phyloP scores from a whole-genome alignment of 2,113 vertebrate genomes.

The Mormoops blainvillei region DNA sequence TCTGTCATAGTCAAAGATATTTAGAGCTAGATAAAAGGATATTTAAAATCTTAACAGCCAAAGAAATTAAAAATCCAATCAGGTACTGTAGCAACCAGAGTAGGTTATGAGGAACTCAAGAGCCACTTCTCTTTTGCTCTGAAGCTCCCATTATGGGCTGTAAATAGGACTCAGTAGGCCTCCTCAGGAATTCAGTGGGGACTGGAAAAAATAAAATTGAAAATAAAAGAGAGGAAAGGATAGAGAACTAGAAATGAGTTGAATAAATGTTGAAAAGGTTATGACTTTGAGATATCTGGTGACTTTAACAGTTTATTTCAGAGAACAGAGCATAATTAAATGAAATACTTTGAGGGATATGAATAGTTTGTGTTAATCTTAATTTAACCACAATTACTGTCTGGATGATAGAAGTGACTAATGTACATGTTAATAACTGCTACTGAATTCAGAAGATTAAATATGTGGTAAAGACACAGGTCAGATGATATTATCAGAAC shows the following conservation, averaged over 20 bases:
- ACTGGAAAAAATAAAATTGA: not conserved
- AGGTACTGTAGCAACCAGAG: not conserved
- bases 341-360: not conserved
- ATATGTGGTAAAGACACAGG: not conserved
- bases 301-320: conserved; percentile 27
- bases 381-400: not conserved
- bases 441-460: not conserved
- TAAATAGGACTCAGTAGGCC: not conserved
- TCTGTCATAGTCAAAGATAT: conserved; percentile 12
- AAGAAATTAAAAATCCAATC: conserved; percentile 19
- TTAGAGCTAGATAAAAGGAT: not conserved
- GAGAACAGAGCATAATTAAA: not conserved
- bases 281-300: not conserved
- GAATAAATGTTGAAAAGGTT: conserved; percentile 16
- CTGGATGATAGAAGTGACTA: not conserved
- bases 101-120: not conserved
- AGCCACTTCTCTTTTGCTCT: not conserved
- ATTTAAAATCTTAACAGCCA: conserved; percentile 18
- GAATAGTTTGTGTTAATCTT: not conserved
- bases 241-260: not conserved
- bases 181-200: not conserved
- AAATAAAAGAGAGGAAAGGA: not conserved
- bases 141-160: not conserved
- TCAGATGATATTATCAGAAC: not conserved
- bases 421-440: not conserved